phyloP scores from a whole-genome alignment of 2,797 vertebrate genomes.

The Pseudocheirus occidentalis region DNA sequence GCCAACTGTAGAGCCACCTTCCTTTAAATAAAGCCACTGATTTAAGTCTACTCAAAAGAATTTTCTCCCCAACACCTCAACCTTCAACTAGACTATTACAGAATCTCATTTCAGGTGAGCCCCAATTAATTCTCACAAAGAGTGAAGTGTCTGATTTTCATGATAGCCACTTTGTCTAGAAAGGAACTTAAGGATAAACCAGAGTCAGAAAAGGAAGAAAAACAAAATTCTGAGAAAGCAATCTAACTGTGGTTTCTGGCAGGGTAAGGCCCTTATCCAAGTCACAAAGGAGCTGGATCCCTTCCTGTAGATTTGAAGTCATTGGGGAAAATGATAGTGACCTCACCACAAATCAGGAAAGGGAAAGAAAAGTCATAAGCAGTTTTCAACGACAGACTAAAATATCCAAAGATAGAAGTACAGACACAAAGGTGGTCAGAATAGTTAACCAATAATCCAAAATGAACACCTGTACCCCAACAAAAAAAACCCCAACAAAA shows the following conservation, averaged over 20 bases:
- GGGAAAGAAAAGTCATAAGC: neutral
- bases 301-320: slow-evolving; percentile 75
- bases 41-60: slow-evolving; percentile 12
- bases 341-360: slow-evolving; percentile 79
- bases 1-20: neutral
- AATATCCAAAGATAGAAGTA: slow-evolving; percentile 86
- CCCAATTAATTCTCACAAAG: slow-evolving; percentile 60
- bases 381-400: slow-evolving; percentile 78
- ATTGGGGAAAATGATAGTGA: slow-evolving; percentile 84
- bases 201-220: slow-evolving; percentile 64
- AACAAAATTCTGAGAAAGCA: slow-evolving; percentile 39
- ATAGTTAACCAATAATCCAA: slow-evolving; percentile 77
- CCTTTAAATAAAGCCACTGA: slow-evolving; percentile 14
- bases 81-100: neutral
- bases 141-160: slow-evolving; percentile 64
- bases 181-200: slow-evolving; percentile 54
- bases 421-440: slow-evolving; percentile 85
- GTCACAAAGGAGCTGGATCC: slow-evolving; percentile 54
- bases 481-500: slow-evolving; percentile 21
- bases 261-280: slow-evolving; percentile 43
- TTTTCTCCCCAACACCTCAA: neutral
- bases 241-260: slow-evolving; percentile 61
- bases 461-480: slow-evolving; percentile 64
- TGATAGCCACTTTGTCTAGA: slow-evolving; percentile 32
- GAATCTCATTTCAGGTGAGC: neutral